Evolutionary conservation across 2,113 vertebrate species (phyloP), one percentile per base, ranked within the genome.

Genomic region (Lophura nycthemera): DNA sequence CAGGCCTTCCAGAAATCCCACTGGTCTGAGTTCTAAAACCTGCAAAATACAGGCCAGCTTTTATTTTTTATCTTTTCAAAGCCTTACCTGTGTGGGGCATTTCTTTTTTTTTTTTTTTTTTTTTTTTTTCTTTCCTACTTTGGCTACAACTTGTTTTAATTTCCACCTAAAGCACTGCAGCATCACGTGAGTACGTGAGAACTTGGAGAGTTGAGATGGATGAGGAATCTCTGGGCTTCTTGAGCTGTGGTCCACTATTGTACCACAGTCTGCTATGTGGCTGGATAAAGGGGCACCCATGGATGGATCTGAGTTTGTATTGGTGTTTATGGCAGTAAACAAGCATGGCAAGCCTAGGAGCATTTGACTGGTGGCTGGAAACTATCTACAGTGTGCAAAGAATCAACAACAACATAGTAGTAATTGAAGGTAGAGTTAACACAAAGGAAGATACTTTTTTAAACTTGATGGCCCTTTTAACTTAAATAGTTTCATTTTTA

Each of bases 51-150:
- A 74, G 69, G 57, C 88, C 76, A 91, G 65, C 73, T 92, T 71
- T 89, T 79, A 8, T 79, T 79, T 94, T 89, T 66, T 88, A 25
- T 34, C 7, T 57, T 92, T 91, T 74, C 32, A 60, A 73, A 93
- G 38, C 43, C 32, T 13, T 61, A 38, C 57, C 20, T 15, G 4
- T 34, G n/a, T 90, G 69, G 67, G 69, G 6, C 18, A 2, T 52
- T 45, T 17, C 11, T 69, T 4, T n/a, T 34, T 24, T 78, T 24
- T 29, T 1, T 47, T 50, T 16, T 8, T 64, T 4, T n/a, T 34
- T 24, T 10, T 38, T 38, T 38, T 38, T 38, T 78, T n/a, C n/a
- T n/a, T 20, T 16, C 1, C 79, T 85, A 61, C 72, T 83, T 88
- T 71, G 32, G 47, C 56, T 92, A 12, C 69, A 56, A 43, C 57